Conservation (phyloP, 2,113 vertebrate species). For the Coreoperca whiteheadi region DNA sequence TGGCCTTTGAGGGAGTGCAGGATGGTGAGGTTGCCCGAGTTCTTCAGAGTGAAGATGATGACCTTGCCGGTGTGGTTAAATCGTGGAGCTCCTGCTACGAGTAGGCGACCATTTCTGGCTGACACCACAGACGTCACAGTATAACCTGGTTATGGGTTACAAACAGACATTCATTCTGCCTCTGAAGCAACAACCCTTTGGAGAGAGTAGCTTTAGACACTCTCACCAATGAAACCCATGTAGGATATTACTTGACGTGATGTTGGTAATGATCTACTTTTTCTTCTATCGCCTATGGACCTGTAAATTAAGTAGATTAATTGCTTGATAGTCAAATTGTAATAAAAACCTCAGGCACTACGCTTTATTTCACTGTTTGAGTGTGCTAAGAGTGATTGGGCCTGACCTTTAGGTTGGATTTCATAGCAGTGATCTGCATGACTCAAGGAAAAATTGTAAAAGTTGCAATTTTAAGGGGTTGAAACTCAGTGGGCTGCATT, state of each 20-base stretch:
- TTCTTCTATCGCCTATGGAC: neutral
- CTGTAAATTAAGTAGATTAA: neutral
- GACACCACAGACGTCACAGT: constrained; percentile 94
- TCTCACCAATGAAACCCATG: neutral
- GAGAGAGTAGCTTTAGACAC: neutral
- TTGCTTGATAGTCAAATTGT: neutral
- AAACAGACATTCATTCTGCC: neutral
- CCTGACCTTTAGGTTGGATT: constrained; percentile 18
- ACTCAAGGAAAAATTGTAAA: constrained; percentile 52
- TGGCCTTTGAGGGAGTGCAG: constrained; percentile 93
- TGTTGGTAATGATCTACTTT: neutral
- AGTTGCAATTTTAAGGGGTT: constrained; percentile 19
- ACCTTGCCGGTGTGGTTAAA: constrained; percentile 99
- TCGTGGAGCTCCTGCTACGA: constrained; percentile 94
- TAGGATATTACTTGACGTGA: neutral
- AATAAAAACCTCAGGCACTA: neutral
- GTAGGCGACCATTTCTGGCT: constrained; percentile 85
- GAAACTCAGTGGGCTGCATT: constrained; percentile 21
- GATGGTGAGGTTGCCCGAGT: constrained; percentile 91
- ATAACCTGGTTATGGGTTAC: constrained; percentile 86
- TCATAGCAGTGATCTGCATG: constrained; percentile 17
- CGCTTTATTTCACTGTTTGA: neutral
- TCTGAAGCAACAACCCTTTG: neutral
- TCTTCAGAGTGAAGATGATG: constrained; percentile 94
- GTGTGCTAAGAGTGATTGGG: neutral